Conservation (phyloP, 2,797 vertebrate species). For the Fringilla coelebs region DNA sequence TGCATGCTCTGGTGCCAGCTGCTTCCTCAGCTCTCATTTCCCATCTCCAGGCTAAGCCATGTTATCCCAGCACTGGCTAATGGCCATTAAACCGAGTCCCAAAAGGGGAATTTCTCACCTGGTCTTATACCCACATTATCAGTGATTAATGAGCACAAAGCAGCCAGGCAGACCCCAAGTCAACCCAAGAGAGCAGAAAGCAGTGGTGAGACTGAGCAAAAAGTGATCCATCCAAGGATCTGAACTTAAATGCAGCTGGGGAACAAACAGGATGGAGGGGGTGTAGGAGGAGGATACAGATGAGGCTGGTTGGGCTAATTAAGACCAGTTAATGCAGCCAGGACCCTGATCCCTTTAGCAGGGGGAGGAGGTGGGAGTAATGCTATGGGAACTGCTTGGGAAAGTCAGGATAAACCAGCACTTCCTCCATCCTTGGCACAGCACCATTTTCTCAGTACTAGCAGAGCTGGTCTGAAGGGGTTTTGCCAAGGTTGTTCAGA, state of each 20-base stretch:
- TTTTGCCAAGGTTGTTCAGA: not conserved
- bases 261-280: not conserved
- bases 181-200: not conserved
- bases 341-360: not conserved
- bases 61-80: not conserved
- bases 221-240: rapidly evolving
- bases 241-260: not conserved
- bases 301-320: not conserved
- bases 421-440: not conserved
- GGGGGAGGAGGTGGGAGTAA: not conserved
- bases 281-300: not conserved
- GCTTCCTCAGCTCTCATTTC: not conserved
- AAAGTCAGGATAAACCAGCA: not conserved
- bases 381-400: not conserved
- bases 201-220: rapidly evolving
- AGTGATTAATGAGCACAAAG: not conserved
- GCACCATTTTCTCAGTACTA: not conserved
- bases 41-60: not conserved
- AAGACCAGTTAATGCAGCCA: not conserved
- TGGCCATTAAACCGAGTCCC: not conserved
- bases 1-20: not conserved
- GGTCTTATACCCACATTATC: rapidly evolving
- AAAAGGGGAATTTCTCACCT: not conserved
- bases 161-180: not conserved
- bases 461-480: not conserved